Evolutionary conservation across 1,140 invertebrate genomes (phyloP), one percentile per base, ranked within the genome.

Genomic region (Panagrolaimus sp.): DNA sequence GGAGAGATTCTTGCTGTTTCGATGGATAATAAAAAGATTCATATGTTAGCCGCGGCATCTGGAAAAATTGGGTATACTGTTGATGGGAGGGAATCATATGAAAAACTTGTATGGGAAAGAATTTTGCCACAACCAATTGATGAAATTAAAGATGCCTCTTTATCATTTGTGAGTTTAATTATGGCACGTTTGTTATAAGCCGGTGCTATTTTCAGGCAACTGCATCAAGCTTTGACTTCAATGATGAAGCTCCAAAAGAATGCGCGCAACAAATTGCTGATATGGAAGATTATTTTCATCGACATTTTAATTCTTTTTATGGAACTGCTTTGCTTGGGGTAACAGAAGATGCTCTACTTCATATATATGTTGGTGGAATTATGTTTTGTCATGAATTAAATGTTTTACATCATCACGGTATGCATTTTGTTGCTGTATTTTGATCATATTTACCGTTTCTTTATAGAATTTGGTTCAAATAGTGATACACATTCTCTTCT

Each of bases 21-120:
- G 4, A 21, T 58, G 12, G 3, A 21, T 28, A 58, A 58, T 58
- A n/a, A n/a, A 12, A 12, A n/a, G 2, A 58, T 28, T 14, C 52
- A 58, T 28, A 26, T 58, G 21, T 58, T 58, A 12, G 17, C 52
- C 8, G 28, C 52, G 5, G 28, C 21, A 12, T 26, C 52, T 0
- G 52, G 52, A 0, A 58, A 58, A 58, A 28, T 58, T 14, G 52
- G 21, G 12, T 58, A 58, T 21, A 58, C 52, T 21, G 17, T 58
- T 21, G 52, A 58, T 26, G 52, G 32, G 7, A 4, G 32, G 2
- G 32, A 38, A 38, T 7, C 32, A 7, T 38, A 38, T 38, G 32
- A 38, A 38, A 38, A 38, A 38, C 32, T 38, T 38, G 32, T 38
- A 38, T 38, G 32, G 32, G 32, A 38, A 38, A 38, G 7, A 38